Percentiles rank a stretch among this genome's conserved stretches.
Evolutionary conservation across 2,797 vertebrate genomes (phyloP).

Genomic region (Neopelma chrysocephalum): DNA sequence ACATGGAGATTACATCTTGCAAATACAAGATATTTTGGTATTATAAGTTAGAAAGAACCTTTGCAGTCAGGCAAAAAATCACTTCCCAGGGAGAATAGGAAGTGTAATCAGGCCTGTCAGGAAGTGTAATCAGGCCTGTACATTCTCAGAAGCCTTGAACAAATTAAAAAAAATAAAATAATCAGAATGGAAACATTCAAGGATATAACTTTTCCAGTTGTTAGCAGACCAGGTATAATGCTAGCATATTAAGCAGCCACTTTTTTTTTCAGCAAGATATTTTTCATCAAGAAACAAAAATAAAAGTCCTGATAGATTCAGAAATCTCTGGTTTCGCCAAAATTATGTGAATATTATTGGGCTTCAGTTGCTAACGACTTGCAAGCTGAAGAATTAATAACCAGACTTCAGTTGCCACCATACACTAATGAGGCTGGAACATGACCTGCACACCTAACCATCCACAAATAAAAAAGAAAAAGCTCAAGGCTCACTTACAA

Average conservation of each 20-base stretch:
- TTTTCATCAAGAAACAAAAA: slow-evolving; percentile 23
- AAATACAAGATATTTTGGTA: not conserved
- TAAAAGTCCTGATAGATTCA: not conserved
- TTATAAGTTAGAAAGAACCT: not conserved
- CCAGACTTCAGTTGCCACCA: slow-evolving; percentile 25
- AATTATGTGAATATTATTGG: not conserved
- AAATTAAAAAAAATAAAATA: not conserved
- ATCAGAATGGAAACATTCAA: not conserved
- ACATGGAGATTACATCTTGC: not conserved
- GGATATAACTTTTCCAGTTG: not conserved
- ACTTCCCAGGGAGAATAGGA: not conserved
- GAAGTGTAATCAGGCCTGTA: not conserved
- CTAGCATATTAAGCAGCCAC: not conserved
- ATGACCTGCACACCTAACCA: slow-evolving; percentile 40
- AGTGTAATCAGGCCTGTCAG: not conserved
- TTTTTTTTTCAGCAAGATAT: not conserved
- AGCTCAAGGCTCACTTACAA: slow-evolving; percentile 13
- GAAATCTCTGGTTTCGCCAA: slow-evolving; percentile 13
- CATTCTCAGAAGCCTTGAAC: not conserved
- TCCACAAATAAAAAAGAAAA: slow-evolving; percentile 13
- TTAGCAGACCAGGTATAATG: not conserved
- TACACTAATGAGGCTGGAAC: slow-evolving; percentile 45
- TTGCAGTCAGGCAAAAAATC: not conserved
- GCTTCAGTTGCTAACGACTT: slow-evolving; percentile 30
- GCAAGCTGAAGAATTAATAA: slow-evolving; percentile 53